Percentiles rank a stretch among this genome's conserved stretches.
These are phyloP conservation scores for Parambassis ranga DNA, from an alignment of 2,797 vertebrate genomes.

Conservation along the genomic window DNA sequence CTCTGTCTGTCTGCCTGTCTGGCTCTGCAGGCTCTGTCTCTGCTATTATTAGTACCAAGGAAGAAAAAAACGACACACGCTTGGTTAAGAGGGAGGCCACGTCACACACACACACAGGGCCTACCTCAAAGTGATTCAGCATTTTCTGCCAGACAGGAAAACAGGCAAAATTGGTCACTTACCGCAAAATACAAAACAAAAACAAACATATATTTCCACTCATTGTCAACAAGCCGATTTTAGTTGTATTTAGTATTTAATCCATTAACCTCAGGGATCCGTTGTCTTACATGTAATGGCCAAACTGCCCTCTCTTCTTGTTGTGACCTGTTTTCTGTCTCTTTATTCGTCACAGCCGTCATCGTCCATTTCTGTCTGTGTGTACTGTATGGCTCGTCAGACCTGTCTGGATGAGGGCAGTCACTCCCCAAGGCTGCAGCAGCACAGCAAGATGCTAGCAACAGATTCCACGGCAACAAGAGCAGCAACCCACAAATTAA, in stretches of 20 bases:
- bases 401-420: slow-evolving; percentile 28
- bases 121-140: slow-evolving; percentile 62
- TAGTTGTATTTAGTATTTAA: background rate
- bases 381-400: background rate
- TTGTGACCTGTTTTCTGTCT: background rate
- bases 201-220: background rate
- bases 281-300: background rate
- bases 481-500: slow-evolving; percentile 57
- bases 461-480: slow-evolving; percentile 77
- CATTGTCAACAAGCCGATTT: background rate
- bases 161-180: background rate
- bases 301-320: background rate
- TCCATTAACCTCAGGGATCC: background rate
- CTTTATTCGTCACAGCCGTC: background rate
- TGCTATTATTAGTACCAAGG: slow-evolving; percentile 71
- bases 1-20: slow-evolving; percentile 52
- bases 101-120: slow-evolving; percentile 47
- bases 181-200: background rate
- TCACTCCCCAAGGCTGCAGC: slow-evolving; percentile 53
- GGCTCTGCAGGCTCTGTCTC: slow-evolving; percentile 41
- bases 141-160: slow-evolving; percentile 25
- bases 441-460: slow-evolving; percentile 61
- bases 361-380: background rate
- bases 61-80: background rate
- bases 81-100: slow-evolving; percentile 27